Conservation (phyloP, 2,888 invertebrate species). For the Parascotia fuliginaria region DNA sequence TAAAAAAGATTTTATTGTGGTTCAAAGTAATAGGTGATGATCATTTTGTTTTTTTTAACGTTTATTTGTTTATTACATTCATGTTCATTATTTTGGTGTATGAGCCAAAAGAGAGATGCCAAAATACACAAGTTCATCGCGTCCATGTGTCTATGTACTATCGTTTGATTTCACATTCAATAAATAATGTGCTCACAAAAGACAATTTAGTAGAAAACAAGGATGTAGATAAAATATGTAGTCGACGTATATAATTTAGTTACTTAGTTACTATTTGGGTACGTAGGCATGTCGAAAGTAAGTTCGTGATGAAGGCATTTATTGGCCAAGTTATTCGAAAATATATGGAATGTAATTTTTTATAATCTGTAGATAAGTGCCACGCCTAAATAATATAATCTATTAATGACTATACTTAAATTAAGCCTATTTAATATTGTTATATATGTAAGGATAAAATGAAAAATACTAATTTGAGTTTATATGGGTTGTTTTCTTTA, state of each 20-base stretch:
- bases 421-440: conserved; percentile 82
- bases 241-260: conserved; percentile 47
- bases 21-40: too few relatives aligned
- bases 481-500: conserved; percentile 23
- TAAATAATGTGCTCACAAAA: conserved; percentile 78
- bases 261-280: conserved; percentile 32
- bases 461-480: conserved; percentile 74
- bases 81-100: conserved; percentile 66
- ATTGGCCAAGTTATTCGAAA: conserved; percentile 77
- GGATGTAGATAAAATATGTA: conserved; percentile 57
- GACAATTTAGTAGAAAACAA: conserved; percentile 71
- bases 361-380: conserved; percentile 78
- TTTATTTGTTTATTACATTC: conserved; percentile 22
- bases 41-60: conserved; percentile 1
- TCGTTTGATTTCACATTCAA: conserved; percentile 52
- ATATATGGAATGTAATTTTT: conserved; percentile 73
- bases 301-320: conserved; percentile 81
- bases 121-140: conserved; percentile 69
- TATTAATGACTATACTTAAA: conserved; percentile 66
- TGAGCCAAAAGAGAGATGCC: conserved; percentile 81
- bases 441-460: conserved; percentile 70
- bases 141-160: conserved; percentile 59
- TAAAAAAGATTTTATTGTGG: too few relatives aligned
- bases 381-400: conserved; percentile 78
- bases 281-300: conserved; percentile 46